Percentiles rank a stretch among this genome's conserved stretches.
Conservation (phyloP, 2,113 vertebrate genomes). For the Entosphenus tridentatus region DNA sequence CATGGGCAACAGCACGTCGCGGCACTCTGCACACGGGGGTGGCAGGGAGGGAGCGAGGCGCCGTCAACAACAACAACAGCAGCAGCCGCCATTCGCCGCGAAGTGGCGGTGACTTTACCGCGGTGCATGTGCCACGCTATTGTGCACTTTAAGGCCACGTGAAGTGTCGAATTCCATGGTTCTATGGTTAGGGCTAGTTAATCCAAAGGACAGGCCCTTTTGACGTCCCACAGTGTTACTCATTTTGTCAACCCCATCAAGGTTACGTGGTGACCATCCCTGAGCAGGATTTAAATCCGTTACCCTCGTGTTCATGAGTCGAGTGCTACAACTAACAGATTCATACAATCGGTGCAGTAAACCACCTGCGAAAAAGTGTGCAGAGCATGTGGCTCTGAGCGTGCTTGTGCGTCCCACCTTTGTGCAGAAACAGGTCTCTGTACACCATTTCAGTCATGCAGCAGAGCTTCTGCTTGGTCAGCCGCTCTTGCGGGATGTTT, state of each 20-base stretch:
- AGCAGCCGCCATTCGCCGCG: too few species aligned
- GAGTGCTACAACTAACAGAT: not conserved
- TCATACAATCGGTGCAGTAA: not conserved
- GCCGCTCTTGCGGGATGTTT: constrained; percentile 16
- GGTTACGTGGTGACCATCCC: not conserved
- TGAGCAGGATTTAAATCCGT: not conserved
- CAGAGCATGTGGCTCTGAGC: too few species aligned
- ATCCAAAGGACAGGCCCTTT: too few species aligned
- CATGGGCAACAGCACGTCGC: constrained; percentile 15
- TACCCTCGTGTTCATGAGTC: not conserved
- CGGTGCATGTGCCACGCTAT: too few species aligned
- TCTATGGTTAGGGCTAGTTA: too few species aligned
- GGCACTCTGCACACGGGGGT: constrained; percentile 13
- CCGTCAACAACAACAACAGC: too few species aligned
- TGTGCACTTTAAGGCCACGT: too few species aligned
- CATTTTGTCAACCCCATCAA: not conserved
- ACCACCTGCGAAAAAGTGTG: too few species aligned
- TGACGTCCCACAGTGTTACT: not conserved
- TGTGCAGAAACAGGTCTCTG: constrained; percentile 14
- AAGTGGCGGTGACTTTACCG: too few species aligned
- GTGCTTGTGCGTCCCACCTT: constrained; percentile 12
- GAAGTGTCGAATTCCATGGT: too few species aligned
- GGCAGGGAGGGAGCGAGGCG: constrained; percentile 11
- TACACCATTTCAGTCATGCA: constrained; percentile 15
- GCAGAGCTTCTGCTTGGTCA: constrained; percentile 21